Conservation (phyloP, 2,888 invertebrate species). For the Marasmarcha lunaedactyla region DNA sequence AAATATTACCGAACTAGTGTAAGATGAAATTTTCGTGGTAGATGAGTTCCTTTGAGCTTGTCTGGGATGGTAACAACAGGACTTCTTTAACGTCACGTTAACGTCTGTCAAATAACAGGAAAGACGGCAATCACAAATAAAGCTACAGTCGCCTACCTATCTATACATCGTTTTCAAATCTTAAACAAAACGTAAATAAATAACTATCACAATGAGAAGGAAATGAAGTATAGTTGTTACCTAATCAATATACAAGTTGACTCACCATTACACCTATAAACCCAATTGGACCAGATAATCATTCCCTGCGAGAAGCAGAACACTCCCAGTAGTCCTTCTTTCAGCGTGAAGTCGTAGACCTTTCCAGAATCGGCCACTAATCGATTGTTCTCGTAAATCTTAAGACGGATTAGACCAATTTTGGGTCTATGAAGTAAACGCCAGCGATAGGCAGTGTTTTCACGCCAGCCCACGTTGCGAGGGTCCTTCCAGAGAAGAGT, state of each 20-base stretch:
- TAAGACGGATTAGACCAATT: conserved; percentile 91
- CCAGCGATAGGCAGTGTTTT: conserved; percentile 94
- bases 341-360: conserved; percentile 88
- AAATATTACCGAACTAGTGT: no score
- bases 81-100: no score
- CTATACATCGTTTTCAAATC: no score
- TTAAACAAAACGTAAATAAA: no score
- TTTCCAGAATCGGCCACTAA: conserved; percentile 94
- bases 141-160: no score
- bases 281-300: conserved; percentile 97
- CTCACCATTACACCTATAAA: conserved; percentile 89
- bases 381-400: conserved; percentile 88
- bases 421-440: conserved; percentile 89
- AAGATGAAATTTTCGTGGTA: no score
- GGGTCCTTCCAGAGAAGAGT: conserved; percentile 94
- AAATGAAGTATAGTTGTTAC: no score
- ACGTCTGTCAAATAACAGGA: no score
- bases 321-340: conserved; percentile 94
- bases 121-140: no score
- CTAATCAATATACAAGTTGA: conserved; percentile 12
- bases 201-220: no score
- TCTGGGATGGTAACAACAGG: no score
- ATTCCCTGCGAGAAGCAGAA: conserved; percentile 98
- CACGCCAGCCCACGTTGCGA: conserved; percentile 92
- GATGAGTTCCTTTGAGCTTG: no score